These are phyloP conservation scores for Scelioninae gen. 1 DNA, from an alignment of 2,888 invertebrate species.

Conservation along the genomic window DNA sequence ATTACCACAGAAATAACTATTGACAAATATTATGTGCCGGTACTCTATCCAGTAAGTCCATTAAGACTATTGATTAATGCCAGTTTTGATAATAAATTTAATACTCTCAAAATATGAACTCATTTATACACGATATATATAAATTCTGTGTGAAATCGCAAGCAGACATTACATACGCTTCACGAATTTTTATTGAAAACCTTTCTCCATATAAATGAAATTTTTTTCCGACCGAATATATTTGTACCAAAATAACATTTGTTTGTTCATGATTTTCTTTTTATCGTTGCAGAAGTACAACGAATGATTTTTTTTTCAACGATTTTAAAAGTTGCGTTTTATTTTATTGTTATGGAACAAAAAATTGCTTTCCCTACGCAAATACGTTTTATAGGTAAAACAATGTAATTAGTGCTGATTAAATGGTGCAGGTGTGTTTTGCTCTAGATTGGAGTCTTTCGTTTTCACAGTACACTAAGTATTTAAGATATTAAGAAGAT, in stretches of 20 bases:
- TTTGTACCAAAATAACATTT: background rate
- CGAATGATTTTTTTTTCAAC: background rate
- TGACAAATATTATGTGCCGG: constrained; percentile 40
- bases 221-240: background rate
- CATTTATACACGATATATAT: background rate
- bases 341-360: constrained; percentile 13
- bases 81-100: constrained; percentile 31
- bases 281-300: background rate
- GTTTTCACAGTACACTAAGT: constrained; percentile 20
- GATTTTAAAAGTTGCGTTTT: constrained; percentile 14
- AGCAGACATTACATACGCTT: background rate
- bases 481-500: constrained; percentile 17
- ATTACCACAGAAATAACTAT: constrained; percentile 23
- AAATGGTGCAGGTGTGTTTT: constrained; percentile 21
- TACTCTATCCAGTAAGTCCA: constrained; percentile 43
- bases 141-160: background rate
- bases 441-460: constrained; percentile 16
- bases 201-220: background rate
- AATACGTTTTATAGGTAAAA: constrained; percentile 6
- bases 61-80: constrained; percentile 44
- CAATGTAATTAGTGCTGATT: constrained; percentile 12
- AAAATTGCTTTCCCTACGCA: constrained; percentile 14
- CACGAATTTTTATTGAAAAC: background rate
- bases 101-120: constrained; percentile 18
- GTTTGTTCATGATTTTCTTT: background rate